Percentiles rank a stretch among this genome's conserved stretches.
phyloP scores from a whole-genome alignment of 2,797 vertebrate genomes.

The Diglossa cyanea region DNA sequence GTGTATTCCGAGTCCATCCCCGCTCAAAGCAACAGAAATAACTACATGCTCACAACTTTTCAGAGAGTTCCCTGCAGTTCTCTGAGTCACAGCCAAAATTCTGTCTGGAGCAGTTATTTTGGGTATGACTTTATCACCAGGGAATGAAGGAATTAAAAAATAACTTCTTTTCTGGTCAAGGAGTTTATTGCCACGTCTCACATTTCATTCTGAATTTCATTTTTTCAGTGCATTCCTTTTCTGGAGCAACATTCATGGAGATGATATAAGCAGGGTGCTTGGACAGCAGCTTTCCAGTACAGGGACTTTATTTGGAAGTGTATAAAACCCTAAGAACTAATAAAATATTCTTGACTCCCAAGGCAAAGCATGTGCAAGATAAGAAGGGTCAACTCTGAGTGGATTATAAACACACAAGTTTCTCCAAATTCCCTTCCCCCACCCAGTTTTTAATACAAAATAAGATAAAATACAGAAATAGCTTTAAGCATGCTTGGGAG shows the following conservation, averaged over 20 bases:
- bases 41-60: not conserved
- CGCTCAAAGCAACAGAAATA: not conserved
- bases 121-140: not conserved
- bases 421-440: conserved; percentile 8
- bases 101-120: not conserved
- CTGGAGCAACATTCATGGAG: not conserved
- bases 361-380: not conserved
- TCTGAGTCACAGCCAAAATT: not conserved
- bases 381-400: not conserved
- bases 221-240: not conserved
- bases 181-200: not conserved
- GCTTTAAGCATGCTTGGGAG: not conserved
- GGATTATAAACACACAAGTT: not conserved
- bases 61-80: not conserved
- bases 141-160: not conserved
- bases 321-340: conserved; percentile 1
- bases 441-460: not conserved
- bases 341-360: conserved; percentile 42
- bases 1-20: not conserved
- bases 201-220: not conserved
- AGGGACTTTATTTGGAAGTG: not conserved
- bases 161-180: not conserved
- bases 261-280: not conserved
- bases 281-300: not conserved
- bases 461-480: conserved; percentile 11